These are phyloP conservation scores for Hartigia nigra DNA, from an alignment of 2,888 invertebrate genomes.

Conservation along the genomic window DNA sequence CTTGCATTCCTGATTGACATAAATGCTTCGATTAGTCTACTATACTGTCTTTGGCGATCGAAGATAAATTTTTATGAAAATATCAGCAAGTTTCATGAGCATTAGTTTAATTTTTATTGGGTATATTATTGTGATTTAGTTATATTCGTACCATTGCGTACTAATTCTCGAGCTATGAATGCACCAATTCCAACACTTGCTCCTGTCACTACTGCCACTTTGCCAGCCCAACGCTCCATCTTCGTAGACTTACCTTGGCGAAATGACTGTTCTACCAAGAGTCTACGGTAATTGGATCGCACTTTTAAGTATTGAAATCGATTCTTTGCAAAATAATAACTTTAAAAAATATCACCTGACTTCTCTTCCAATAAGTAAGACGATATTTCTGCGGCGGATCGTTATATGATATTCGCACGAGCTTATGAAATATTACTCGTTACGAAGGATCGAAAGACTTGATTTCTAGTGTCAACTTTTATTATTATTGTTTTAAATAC, in stretches of 20 bases:
- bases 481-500: not conserved
- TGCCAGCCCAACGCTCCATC: conserved; percentile 66
- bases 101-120: not conserved
- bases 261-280: not conserved
- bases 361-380: not conserved
- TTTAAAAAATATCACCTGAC: not conserved
- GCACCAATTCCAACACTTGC: conserved; percentile 68
- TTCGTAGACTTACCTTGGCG: conserved; percentile 9
- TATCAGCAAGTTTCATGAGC: not conserved
- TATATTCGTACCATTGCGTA: conserved; percentile 57
- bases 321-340: conserved; percentile 28
- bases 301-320: conserved; percentile 44
- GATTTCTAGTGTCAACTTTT: not conserved
- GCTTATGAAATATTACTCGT: not conserved
- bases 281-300: conserved; percentile 34
- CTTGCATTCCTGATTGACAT: conserved; percentile 58
- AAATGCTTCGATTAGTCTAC: not conserved
- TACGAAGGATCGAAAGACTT: not conserved
- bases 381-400: not conserved
- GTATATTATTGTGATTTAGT: not conserved
- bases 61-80: not conserved
- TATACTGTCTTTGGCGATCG: not conserved
- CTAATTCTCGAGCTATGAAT: conserved; percentile 58
- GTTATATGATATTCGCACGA: not conserved
- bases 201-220: conserved; percentile 67